Evolutionary conservation across 2,888 invertebrate species (phyloP).

Genomic region (Xanthorhoe designata): DNA sequence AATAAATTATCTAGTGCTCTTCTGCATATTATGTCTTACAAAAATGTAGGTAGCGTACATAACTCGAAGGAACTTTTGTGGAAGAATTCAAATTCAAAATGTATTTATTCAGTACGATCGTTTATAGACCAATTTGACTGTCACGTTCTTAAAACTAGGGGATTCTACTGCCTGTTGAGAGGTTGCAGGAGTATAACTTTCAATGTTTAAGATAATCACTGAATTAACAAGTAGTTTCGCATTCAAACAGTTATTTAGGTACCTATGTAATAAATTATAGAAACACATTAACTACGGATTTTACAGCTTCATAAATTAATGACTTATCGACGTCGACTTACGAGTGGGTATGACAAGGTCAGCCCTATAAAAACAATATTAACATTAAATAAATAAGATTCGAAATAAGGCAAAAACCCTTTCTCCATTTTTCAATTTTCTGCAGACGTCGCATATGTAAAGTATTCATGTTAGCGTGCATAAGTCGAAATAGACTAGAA

Average conservation of each 20-base stretch:
- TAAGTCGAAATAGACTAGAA: conserved; percentile 42
- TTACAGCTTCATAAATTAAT: conserved; percentile 40
- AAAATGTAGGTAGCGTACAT: too few relatives aligned
- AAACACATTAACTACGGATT: conserved; percentile 35
- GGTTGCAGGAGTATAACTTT: too few relatives aligned
- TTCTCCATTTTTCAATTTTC: conserved; percentile 3
- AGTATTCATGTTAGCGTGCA: conserved; percentile 37
- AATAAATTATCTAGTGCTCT: too few relatives aligned
- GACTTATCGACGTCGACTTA: conserved; percentile 23
- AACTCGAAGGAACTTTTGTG: too few relatives aligned
- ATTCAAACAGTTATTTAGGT: conserved; percentile 18
- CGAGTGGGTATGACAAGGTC: conserved; percentile 40
- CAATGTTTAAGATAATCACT: too few relatives aligned
- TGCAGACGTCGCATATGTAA: conserved; percentile 15
- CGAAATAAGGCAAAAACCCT: conserved; percentile 1
- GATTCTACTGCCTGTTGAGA: too few relatives aligned
- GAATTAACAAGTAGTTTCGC: background rate
- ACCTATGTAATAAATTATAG: conserved; percentile 34
- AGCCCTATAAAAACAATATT: conserved; percentile 26
- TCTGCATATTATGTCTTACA: too few relatives aligned
- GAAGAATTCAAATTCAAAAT: too few relatives aligned
- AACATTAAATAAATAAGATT: conserved; percentile 23
- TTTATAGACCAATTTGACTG: too few relatives aligned
- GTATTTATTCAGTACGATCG: too few relatives aligned
- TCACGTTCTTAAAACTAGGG: too few relatives aligned